These are phyloP conservation scores for Pseudolaguvia tuberculata DNA, from an alignment of 2,113 vertebrate species.

Conservation along the genomic window DNA sequence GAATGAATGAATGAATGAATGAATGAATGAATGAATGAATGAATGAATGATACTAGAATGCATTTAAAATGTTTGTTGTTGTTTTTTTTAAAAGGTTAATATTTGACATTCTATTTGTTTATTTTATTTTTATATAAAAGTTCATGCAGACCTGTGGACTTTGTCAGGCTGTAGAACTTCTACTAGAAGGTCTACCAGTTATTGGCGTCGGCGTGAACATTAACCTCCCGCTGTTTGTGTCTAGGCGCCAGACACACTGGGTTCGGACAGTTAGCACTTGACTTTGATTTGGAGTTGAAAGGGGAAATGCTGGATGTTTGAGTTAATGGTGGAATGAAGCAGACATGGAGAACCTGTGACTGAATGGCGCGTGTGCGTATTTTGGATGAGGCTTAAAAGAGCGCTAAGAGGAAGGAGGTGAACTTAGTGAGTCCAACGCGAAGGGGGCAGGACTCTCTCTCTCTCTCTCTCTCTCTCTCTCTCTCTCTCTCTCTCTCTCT, in stretches of 20 bases:
- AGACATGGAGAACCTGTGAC: not conserved
- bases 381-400: conserved; percentile 17
- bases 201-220: conserved; percentile 11
- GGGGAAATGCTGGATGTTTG: not conserved
- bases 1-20: too few species aligned
- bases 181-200: conserved; percentile 11
- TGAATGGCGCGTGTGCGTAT: not conserved
- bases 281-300: conserved; percentile 53
- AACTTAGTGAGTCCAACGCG: conserved; percentile 62
- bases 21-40: too few species aligned
- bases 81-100: too few species aligned
- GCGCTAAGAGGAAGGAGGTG: conserved; percentile 41
- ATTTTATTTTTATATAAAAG: too few species aligned
- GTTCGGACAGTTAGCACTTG: conserved; percentile 54
- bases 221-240: conserved; percentile 69
- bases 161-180: not conserved
- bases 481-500: conserved; percentile 47
- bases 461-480: conserved; percentile 43
- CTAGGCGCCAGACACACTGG: conserved; percentile 57
- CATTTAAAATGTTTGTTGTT: too few species aligned
- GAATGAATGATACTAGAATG: too few species aligned
- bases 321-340: not conserved
- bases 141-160: not conserved
- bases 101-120: too few species aligned
- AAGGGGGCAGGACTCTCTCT: conserved; percentile 71